These are phyloP conservation scores for Petaurus breviceps DNA, from an alignment of 2,113 vertebrate species.

Conservation along the genomic window DNA sequence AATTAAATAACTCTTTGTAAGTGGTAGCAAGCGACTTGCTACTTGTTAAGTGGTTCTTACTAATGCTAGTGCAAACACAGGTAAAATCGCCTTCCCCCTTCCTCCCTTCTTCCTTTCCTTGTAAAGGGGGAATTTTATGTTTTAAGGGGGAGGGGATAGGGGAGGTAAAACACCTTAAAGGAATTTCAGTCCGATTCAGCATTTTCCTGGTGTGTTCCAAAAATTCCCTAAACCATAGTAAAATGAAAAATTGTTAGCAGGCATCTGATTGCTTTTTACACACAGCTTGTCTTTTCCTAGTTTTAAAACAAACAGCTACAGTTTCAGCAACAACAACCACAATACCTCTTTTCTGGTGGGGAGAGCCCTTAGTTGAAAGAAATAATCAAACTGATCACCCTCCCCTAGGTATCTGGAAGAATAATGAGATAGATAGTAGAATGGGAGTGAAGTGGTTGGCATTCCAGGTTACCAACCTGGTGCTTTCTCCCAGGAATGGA, in stretches of 20 bases:
- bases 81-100: slow-evolving; percentile 12
- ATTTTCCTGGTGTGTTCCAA: slow-evolving; percentile 64
- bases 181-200: slow-evolving; percentile 72
- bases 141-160: slow-evolving; percentile 60
- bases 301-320: slow-evolving; percentile 56
- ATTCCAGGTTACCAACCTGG: not conserved
- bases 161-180: slow-evolving; percentile 35
- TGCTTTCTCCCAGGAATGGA: not conserved
- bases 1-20: slow-evolving; percentile 78
- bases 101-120: not conserved
- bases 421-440: not conserved
- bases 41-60: slow-evolving; percentile 69
- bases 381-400: not conserved
- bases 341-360: slow-evolving; percentile 36
- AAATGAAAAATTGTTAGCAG: slow-evolving; percentile 63
- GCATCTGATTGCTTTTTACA: slow-evolving; percentile 70
- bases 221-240: slow-evolving; percentile 69
- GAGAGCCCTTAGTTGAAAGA: not conserved
- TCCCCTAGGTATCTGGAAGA: not conserved
- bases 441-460: not conserved
- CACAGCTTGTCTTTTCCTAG: slow-evolving; percentile 66
- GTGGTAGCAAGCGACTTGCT: slow-evolving; percentile 57
- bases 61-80: slow-evolving; percentile 48
- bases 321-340: slow-evolving; percentile 55
- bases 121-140: slow-evolving; percentile 68